Base-by-base conservation (phyloP, 1,140 invertebrate species). In the Drosophila teissieri region DNA sequence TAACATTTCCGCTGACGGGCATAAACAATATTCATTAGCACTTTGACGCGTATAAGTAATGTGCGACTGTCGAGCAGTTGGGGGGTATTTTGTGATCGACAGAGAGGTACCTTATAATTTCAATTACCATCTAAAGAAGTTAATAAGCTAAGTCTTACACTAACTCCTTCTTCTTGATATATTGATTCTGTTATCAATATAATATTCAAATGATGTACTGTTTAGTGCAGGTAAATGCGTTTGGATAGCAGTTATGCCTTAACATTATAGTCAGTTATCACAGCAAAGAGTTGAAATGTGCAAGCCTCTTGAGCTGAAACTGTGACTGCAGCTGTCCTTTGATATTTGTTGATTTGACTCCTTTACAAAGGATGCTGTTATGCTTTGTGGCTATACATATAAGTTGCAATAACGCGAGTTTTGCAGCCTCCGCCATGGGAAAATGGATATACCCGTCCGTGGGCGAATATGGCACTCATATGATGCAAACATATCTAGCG, bases 21-120 rank as follows among this genome's bases (percentile, higher is more conserved):
- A 49, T 19, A 42, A 72, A 63, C 69, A 55, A 73, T 54, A 77
- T 72, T 77, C 60, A 83, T 83, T 80, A 79, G 51, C 76, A 74
- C 75, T 49, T 57, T 42, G 53, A 53, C 31, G 65, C 31, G 31
- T 37, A 34, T 62, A 49, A 48, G 70, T 45, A 39, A 42, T 53
- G 31, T 14, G 27, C 19, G 42, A 55, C 17, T 37, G 31, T 19
- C 37, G 15, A 19, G 15, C 42, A 44, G 14, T n/a, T 40, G 19
- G 19, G 19, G 19, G 19, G 19, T 19, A 19, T 19, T 19, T 19
- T 19, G 19, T 19, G 19, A 19, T 19, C 19, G 19, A 19, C 19
- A 19, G 2, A 2, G 19, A 40, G 3, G 17, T 45, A 45, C 42
- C 42, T 12, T 15, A 10, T 1, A 42, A 42, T 24, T 24, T 4